Evolutionary conservation across 1,140 invertebrate species (phyloP).

Genomic region (Trissolcus basalis): DNA sequence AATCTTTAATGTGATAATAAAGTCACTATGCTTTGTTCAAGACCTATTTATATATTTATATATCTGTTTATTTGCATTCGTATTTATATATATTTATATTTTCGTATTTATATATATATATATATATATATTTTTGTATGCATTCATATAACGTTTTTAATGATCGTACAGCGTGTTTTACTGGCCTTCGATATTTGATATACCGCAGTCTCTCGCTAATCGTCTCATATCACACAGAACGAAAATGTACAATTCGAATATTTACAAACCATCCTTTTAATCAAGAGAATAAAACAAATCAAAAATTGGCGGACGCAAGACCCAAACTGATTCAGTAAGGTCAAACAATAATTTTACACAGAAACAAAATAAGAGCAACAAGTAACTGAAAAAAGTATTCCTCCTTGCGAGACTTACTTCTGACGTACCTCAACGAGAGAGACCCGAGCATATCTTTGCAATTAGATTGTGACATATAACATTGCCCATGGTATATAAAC

Average conservation of each 20-base stretch:
- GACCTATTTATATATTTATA: slow-evolving; percentile 65
- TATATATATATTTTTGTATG: slow-evolving; percentile 56
- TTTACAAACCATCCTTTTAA: slow-evolving; percentile 31
- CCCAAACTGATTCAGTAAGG: no score
- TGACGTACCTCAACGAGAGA: slow-evolving; percentile 14
- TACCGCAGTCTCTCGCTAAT: slow-evolving; percentile 21
- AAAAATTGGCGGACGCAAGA: not conserved
- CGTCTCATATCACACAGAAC: slow-evolving; percentile 32
- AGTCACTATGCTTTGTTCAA: slow-evolving; percentile 66
- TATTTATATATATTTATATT: slow-evolving; percentile 63
- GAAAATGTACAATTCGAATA: slow-evolving; percentile 31
- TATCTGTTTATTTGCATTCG: slow-evolving; percentile 66
- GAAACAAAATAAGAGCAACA: slow-evolving; percentile 6
- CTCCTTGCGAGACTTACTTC: not conserved
- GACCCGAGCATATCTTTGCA: slow-evolving; percentile 30
- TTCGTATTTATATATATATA: slow-evolving; percentile 58
- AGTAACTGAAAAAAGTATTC: not conserved
- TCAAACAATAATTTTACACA: no score
- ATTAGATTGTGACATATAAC: slow-evolving; percentile 38
- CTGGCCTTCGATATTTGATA: slow-evolving; percentile 52
- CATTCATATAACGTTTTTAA: slow-evolving; percentile 52
- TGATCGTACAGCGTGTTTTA: slow-evolving; percentile 43
- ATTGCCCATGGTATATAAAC: slow-evolving; percentile 27
- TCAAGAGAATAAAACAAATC: not conserved
- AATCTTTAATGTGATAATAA: slow-evolving; percentile 75